These are phyloP conservation scores for Radopholus similis DNA, from an alignment of 1,140 invertebrate species.

Conservation along the genomic window DNA sequence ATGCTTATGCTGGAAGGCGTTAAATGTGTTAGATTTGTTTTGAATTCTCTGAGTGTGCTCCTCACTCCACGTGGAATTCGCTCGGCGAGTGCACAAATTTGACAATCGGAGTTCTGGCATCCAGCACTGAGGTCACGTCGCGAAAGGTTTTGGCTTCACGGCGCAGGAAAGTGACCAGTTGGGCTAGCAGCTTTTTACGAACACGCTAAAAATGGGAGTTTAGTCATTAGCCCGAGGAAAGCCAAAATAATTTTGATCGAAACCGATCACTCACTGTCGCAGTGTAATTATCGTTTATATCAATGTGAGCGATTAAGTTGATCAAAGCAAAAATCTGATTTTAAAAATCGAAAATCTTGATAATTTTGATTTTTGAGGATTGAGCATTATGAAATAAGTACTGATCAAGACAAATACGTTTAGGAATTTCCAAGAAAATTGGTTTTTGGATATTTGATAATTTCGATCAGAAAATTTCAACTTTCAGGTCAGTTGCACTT, in stretches of 20 bases:
- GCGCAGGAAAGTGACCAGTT: not conserved
- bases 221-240: not conserved
- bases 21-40: not conserved
- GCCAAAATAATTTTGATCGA: not conserved
- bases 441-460: too few relatives aligned
- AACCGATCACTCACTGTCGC: not conserved
- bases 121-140: not conserved
- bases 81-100: constrained; percentile 9
- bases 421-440: too few relatives aligned
- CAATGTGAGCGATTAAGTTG: not conserved
- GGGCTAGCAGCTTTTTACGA: not conserved
- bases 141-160: not conserved
- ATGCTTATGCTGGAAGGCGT: not conserved
- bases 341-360: too few relatives aligned
- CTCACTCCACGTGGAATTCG: constrained; percentile 4
- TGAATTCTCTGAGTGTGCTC: not conserved
- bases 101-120: constrained; percentile 15
- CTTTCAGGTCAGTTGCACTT: too few relatives aligned
- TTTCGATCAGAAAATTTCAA: too few relatives aligned
- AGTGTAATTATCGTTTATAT: not conserved
- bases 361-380: not conserved
- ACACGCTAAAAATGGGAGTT: constrained; percentile 8
- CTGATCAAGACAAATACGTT: too few relatives aligned
- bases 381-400: too few relatives aligned
- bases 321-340: not conserved